Percentiles rank a stretch among this genome's conserved stretches.
Conservation (phyloP, 2,797 vertebrate species). For the Percopsis omiscomaycus region DNA sequence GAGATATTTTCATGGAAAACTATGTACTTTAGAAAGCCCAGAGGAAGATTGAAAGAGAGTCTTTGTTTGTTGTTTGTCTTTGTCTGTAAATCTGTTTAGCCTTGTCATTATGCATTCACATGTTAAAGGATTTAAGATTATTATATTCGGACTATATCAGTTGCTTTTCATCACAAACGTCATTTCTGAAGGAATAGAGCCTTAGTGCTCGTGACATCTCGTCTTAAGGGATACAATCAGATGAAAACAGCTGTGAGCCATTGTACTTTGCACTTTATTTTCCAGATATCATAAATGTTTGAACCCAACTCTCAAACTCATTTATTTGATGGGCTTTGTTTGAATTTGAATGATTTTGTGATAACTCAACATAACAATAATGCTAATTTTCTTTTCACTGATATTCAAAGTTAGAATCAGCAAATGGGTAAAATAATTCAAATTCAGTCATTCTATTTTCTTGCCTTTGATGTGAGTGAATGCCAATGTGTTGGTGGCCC, state of each 20-base stretch:
- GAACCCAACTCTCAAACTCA: constrained; percentile 48
- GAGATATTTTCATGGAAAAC: constrained; percentile 41
- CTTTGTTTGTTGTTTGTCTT: constrained; percentile 15
- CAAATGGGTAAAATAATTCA: no score
- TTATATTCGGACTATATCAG: not conserved
- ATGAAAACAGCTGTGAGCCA: constrained; percentile 58
- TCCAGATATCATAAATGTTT: constrained; percentile 60
- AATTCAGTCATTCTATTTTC: not conserved
- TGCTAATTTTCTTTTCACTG: no score
- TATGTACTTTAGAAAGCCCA: constrained; percentile 27
- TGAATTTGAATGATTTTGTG: constrained; percentile 40
- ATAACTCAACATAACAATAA: no score
- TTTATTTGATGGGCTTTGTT: constrained; percentile 63
- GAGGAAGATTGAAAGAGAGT: constrained; percentile 22
- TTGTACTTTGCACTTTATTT: constrained; percentile 60
- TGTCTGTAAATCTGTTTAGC: constrained; percentile 25
- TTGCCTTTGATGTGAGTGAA: constrained; percentile 28
- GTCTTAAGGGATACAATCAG: no score
- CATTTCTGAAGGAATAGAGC: no score
- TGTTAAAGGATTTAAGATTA: constrained; percentile 13
- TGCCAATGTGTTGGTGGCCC: constrained; percentile 19
- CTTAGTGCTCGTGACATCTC: no score
- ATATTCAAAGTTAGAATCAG: no score
- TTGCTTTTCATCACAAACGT: not conserved
- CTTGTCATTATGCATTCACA: not conserved